Conservation (phyloP, 2,888 invertebrate genomes). For the Neoscelio sp. region DNA sequence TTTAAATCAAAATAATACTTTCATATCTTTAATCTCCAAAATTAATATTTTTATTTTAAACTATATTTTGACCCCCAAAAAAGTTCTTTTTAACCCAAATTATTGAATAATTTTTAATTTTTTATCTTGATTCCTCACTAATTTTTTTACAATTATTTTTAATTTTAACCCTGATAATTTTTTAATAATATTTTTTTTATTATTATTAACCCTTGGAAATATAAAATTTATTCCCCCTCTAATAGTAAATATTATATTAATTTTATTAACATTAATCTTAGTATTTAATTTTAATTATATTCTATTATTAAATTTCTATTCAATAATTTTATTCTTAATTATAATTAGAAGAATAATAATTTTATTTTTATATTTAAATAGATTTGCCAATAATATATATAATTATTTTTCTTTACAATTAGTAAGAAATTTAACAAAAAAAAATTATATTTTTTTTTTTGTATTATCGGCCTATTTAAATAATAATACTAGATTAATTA, state of each 20-base stretch:
- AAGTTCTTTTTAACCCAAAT: slow-evolving; percentile 84
- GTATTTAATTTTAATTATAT: slow-evolving; percentile 84
- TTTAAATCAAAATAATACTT: too few relatives aligned
- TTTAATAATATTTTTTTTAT: too few relatives aligned
- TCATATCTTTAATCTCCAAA: slow-evolving; percentile 88
- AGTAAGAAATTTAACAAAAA: too few relatives aligned
- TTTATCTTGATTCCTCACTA: slow-evolving; percentile 1
- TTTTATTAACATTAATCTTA: slow-evolving; percentile 83
- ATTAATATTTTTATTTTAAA: slow-evolving; percentile 88
- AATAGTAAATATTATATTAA: slow-evolving; percentile 80
- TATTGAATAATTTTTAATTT: slow-evolving; percentile 84
- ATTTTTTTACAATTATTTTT: slow-evolving; percentile 1
- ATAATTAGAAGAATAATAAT: slow-evolving; percentile 87
- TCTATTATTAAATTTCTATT: slow-evolving; percentile 84
- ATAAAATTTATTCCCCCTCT: slow-evolving; percentile 12
- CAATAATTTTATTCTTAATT: slow-evolving; percentile 84
- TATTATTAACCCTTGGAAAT: too few relatives aligned
- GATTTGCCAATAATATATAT: slow-evolving; percentile 83
- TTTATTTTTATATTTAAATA: slow-evolving; percentile 87
- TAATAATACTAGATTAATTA: too few relatives aligned
- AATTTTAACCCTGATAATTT: too few relatives aligned
- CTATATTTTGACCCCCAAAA: slow-evolving; percentile 85
- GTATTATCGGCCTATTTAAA: too few relatives aligned
- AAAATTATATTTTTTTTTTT: too few relatives aligned
- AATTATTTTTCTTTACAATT: too few relatives aligned